Evolutionary conservation across 1,140 invertebrate genomes (phyloP).

Genomic region (Temnothorax nylanderi): DNA sequence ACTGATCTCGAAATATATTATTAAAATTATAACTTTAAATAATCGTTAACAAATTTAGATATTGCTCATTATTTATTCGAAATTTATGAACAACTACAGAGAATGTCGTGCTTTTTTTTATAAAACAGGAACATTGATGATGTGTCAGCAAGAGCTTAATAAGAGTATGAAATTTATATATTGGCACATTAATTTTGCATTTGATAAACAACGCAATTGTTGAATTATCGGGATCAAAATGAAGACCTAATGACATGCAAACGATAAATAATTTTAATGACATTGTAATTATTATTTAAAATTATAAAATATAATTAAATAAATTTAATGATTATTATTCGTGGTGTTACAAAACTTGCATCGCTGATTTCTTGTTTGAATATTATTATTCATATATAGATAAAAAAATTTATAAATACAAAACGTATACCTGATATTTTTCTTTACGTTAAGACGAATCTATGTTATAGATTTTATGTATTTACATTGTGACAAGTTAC

Average conservation of each 20-base stretch:
- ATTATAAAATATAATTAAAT: background rate
- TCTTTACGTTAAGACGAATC: background rate
- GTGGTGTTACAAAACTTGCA: background rate
- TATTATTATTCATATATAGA: background rate
- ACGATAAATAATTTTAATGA: background rate
- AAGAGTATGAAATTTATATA: background rate
- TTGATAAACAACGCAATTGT: background rate
- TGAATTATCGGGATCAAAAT: background rate
- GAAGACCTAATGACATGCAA: background rate
- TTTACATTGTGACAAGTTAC: background rate
- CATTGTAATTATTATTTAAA: background rate
- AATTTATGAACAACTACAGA: background rate
- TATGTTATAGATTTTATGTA: background rate
- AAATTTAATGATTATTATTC: background rate
- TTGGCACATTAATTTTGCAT: background rate
- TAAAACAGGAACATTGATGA: background rate
- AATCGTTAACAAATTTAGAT: background rate
- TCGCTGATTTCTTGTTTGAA: background rate
- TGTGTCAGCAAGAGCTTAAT: background rate
- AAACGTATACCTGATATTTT: background rate
- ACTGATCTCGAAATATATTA: background rate
- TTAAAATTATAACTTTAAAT: background rate
- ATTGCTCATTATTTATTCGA: background rate
- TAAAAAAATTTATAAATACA: background rate
- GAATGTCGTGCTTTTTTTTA: background rate